These are phyloP conservation scores for Reticulitermes lucifugus DNA, from an alignment of 2,888 invertebrate genomes.

Conservation along the genomic window DNA sequence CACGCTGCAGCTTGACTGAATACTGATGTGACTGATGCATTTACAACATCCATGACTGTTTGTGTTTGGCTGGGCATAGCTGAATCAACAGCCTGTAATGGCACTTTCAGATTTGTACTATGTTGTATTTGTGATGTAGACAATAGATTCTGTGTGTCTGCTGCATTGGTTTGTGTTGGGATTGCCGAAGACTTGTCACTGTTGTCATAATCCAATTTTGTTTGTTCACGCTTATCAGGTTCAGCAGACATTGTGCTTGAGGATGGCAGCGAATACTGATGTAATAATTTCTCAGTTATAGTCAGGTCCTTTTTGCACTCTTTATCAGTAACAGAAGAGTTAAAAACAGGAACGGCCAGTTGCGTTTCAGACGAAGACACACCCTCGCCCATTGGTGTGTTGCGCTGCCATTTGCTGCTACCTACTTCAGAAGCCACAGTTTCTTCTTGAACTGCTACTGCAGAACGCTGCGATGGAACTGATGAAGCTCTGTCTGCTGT, in stretches of 20 bases:
- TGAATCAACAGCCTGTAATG: not conserved
- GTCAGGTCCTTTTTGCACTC: not conserved
- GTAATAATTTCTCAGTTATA: not conserved
- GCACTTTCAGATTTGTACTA: not conserved
- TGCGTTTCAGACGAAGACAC: not conserved
- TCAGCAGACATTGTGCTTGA: not conserved
- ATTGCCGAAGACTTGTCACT: not conserved
- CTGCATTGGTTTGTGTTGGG: not conserved
- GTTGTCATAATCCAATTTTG: not conserved
- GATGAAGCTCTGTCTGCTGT: conserved; percentile 29
- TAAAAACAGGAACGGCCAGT: not conserved
- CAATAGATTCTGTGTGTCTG: not conserved
- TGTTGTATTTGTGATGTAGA: conserved; percentile 1
- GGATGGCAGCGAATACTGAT: not conserved
- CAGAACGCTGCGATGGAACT: not conserved
- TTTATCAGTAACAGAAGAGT: not conserved
- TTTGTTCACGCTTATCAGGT: not conserved
- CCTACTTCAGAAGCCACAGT: not conserved
- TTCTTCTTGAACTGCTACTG: not conserved
- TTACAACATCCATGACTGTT: no score
- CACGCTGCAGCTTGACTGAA: not conserved
- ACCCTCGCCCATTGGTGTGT: not conserved
- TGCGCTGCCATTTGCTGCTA: not conserved
- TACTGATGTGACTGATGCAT: conserved; percentile 8
- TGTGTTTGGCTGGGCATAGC: not conserved